phyloP scores from a whole-genome alignment of 1,140 invertebrate genomes.

The Dendroctonus valens region DNA sequence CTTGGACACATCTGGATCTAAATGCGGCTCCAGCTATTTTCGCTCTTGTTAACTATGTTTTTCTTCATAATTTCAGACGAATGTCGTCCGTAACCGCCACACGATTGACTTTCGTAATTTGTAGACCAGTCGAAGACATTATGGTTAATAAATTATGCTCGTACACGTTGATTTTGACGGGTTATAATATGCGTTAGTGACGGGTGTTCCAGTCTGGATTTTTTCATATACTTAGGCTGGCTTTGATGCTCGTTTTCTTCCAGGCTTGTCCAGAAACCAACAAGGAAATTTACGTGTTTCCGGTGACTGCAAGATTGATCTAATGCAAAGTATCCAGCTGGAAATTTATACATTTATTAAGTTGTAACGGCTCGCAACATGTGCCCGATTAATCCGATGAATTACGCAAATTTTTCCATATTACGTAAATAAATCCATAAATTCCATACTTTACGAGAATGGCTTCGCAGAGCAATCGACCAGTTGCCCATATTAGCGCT shows the following conservation, averaged over 20 bases:
- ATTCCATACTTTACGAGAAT: constrained; percentile 9
- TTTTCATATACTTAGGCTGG: no score
- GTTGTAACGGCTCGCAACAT: no score
- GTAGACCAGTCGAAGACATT: constrained; percentile 12
- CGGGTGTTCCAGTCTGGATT: no score
- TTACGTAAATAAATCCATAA: constrained; percentile 11
- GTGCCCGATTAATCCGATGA: constrained; percentile 1
- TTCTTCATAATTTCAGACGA: constrained; percentile 28
- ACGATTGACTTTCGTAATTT: constrained; percentile 24
- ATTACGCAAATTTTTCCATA: constrained; percentile 7
- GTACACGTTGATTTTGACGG: not conserved
- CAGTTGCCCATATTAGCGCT: not conserved
- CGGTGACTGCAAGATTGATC: no score
- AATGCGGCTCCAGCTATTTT: constrained; percentile 24
- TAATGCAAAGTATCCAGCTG: no score
- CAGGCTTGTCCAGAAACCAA: no score
- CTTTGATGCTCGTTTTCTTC: no score
- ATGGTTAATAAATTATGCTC: constrained; percentile 14
- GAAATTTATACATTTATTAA: no score
- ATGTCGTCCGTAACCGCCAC: constrained; percentile 19
- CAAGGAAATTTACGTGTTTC: no score
- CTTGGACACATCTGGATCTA: constrained; percentile 24
- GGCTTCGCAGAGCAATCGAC: not conserved
- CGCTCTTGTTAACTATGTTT: constrained; percentile 21
- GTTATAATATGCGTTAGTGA: not conserved